Evolutionary conservation across 2,113 vertebrate species (phyloP).

Genomic region (Calonectris borealis): DNA sequence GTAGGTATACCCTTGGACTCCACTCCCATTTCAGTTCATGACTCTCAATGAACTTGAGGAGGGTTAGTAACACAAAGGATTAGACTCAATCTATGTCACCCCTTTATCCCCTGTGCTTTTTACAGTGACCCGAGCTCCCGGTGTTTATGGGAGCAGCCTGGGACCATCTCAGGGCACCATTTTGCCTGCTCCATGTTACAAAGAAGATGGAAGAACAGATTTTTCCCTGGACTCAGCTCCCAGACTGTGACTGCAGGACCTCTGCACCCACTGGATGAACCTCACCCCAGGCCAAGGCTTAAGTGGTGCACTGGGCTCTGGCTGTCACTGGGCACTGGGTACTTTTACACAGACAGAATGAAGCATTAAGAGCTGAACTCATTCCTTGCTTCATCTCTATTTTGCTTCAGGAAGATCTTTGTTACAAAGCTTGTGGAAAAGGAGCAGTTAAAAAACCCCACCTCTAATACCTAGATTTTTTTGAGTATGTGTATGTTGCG

Average conservation of each 20-base stretch:
- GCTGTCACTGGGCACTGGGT: background rate
- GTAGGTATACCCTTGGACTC: background rate
- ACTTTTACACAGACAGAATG: background rate
- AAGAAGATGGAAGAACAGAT: background rate
- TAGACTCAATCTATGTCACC: background rate
- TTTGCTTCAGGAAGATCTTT: background rate
- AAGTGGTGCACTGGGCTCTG: background rate
- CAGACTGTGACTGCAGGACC: background rate
- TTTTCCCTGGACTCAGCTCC: background rate
- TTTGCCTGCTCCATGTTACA: background rate
- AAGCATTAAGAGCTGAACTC: background rate
- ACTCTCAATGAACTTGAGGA: background rate
- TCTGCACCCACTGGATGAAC: background rate
- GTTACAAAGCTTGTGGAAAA: background rate
- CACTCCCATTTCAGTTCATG: background rate
- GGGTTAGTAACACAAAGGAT: background rate
- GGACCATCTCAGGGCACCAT: background rate
- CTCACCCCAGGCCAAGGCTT: background rate
- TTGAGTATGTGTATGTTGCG: background rate
- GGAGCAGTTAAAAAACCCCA: background rate
- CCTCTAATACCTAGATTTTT: background rate
- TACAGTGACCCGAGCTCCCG: background rate
- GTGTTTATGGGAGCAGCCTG: background rate
- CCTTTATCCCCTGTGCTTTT: background rate
- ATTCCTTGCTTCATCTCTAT: background rate